Evolutionary conservation across 2,113 vertebrate genomes (phyloP).

Genomic region (Corynorhinus townsendii): DNA sequence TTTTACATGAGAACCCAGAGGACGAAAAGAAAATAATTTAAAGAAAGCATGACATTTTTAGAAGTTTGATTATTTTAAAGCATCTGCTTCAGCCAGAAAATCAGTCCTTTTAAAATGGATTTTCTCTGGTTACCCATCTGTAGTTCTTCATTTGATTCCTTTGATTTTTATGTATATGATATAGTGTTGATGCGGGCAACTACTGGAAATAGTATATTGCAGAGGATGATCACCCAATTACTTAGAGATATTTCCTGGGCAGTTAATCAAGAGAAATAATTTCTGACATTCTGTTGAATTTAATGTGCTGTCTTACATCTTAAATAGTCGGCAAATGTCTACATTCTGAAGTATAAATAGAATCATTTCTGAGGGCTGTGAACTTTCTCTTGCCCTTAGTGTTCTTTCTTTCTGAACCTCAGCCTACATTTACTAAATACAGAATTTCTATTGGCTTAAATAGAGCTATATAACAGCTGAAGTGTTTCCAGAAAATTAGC

Average conservation of each 20-base stretch:
- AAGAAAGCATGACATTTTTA: background rate
- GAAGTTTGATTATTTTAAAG: constrained; percentile 29
- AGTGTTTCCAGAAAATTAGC: background rate
- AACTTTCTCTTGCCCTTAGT: background rate
- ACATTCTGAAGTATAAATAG: background rate
- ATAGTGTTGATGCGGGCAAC: background rate
- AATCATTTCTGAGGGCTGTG: background rate
- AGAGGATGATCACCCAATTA: background rate
- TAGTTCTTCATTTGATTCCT: background rate
- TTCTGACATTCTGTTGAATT: constrained; percentile 23
- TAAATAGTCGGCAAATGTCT: constrained; percentile 12
- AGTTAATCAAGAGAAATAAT: constrained; percentile 56
- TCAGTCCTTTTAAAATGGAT: background rate
- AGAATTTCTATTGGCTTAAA: background rate
- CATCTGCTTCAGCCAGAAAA: background rate
- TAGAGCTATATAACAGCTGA: background rate
- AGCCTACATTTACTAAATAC: background rate
- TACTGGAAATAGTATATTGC: constrained; percentile 23
- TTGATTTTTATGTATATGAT: constrained; percentile 19
- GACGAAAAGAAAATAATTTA: background rate
- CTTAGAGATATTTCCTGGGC: constrained; percentile 12
- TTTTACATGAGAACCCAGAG: background rate
- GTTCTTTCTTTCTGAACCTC: constrained; percentile 11
- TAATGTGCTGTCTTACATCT: background rate
- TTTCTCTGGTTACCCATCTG: background rate